Evolutionary conservation across 2,797 vertebrate species (phyloP), one percentile per base, ranked within the genome.

Genomic region (Neosilurus hyrtlii): DNA sequence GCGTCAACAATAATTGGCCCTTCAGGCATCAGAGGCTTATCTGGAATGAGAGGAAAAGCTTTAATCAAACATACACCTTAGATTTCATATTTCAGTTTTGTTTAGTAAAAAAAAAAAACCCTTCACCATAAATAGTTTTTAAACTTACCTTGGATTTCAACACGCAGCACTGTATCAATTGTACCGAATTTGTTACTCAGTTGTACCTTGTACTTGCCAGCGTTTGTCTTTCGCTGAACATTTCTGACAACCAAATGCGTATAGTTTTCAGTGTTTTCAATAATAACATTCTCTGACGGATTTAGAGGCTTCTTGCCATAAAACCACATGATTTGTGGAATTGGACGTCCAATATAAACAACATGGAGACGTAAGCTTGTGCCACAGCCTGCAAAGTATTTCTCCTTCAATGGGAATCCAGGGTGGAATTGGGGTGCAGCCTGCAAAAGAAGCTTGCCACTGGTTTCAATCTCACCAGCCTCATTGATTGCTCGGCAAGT

Each of bases 241-340:
- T 99, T 99, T 90, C 97, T 97, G 85, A 99, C 95, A 85, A 97
- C 96, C 51, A 99, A 95, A 83, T 99, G 98, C 83, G 96, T 97
- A 79, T 99, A 99, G 90, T 96, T 96, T 82, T 99, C 98, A 9
- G 98, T 99, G 90, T 97, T 99, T 92, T 99, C 98, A 93, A 99
- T 97, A 18, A 96, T 94, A 79, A 97, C 90, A 1, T 93, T 96
- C 89, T 98, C 97, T 61, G 96, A 95, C 75, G 94, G 79, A 88
- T 97, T 97, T 85, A 99, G 88, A 86, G 95, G 97, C 91, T 99
- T 99, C 91, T 99, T 98, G 87, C 93, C 94, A 0, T 96, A 94
- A 94, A 99, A 99, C 98, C 98, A 99, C 93, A 97, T 97, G 90
- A 99, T 99, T 89, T 98, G 94, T 80, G 98, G 98, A 85, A 99